Conservation (phyloP, 1,140 invertebrate species). For the Semibalanus balanoides region DNA sequence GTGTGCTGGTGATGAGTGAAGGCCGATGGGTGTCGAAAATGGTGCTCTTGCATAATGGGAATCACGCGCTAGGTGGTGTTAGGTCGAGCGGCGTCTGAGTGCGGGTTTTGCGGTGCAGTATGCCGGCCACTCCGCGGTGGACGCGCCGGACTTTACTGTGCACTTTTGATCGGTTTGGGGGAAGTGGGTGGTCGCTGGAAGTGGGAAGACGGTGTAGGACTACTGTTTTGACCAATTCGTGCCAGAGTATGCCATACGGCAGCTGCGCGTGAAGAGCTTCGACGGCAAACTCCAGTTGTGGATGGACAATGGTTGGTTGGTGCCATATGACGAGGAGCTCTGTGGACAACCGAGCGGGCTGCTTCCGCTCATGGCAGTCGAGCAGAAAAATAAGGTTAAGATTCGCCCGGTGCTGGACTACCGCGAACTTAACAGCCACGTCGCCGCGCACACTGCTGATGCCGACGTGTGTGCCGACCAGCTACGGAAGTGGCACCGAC, state of each 20-base stretch:
- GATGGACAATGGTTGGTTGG: conserved; percentile 10
- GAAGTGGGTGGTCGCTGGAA: conserved; percentile 8
- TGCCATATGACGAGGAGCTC: conserved; percentile 5
- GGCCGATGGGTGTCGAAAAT: conserved; percentile 7
- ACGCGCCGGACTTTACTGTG: conserved; percentile 8
- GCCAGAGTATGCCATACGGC: conserved; percentile 4
- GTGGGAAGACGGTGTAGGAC: conserved; percentile 7
- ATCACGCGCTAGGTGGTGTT: conserved; percentile 5
- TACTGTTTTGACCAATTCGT: not conserved
- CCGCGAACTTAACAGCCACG: conserved; percentile 7
- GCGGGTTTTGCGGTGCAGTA: conserved; percentile 1
- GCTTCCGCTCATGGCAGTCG: conserved; percentile 10
- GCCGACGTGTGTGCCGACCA: conserved; percentile 10
- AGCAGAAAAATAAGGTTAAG: conserved; percentile 10
- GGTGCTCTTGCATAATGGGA: conserved; percentile 9
- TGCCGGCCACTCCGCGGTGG: not conserved
- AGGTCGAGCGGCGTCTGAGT: not conserved
- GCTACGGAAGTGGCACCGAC: not conserved
- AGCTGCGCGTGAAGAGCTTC: not conserved
- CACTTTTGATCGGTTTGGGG: not conserved
- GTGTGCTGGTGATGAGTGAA: conserved; percentile 4
- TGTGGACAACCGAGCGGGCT: conserved; percentile 7
- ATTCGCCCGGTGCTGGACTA: conserved; percentile 6
- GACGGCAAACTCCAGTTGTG: not conserved
- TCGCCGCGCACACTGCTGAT: conserved; percentile 6